Base-by-base conservation (phyloP, 2,888 invertebrate species). In the Sepiola atlantica region DNA sequence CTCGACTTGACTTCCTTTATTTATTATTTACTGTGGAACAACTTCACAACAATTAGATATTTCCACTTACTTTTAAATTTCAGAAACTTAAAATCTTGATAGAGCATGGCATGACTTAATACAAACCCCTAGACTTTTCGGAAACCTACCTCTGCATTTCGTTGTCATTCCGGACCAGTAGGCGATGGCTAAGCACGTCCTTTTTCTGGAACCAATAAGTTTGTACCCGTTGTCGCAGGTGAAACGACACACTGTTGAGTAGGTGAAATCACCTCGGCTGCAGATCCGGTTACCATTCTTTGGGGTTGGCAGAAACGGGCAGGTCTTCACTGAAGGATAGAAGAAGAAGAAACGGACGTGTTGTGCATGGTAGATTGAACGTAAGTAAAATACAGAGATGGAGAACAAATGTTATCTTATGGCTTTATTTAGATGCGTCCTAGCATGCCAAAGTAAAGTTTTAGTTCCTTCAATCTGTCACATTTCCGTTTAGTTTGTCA, bases 161-260 rank as follows among this genome's bases (percentile, higher is more conserved):
- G 98, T 98, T 95, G 98, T 98, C 24, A 98, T 97, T 3, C 98
- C 98, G 96, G 98, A 98, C 98, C 98, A 98, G 96, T 98, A 98
- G 0, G 98, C 98, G 92, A 98, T 97, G 0, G 98, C 98, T 92
- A 98, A 97, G 96, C 98, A 98, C 55, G 98, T 98, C 90, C 98
- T 97, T 95, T 98, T 98, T 95, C 97, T 97, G 32, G 98, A 98
- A 0, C 98, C 98, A 35, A 98, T 98, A 93, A 98, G 97, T 95
- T 98, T 98, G 96, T 98, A 98, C 0, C 98, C 98, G n/a, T 97
- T 97, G 94, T 98, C 97, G 96, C 98, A 98, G 28, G 97, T 97
- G 96, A 98, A 98, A 77, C 97, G 97, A 96, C 98, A 98, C 93
- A 98, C 98, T 0, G 98, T 98, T 95, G 98, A 98, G 94, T 98